phyloP scores from a whole-genome alignment of 2,797 vertebrate genomes.

The Nasua narica region DNA sequence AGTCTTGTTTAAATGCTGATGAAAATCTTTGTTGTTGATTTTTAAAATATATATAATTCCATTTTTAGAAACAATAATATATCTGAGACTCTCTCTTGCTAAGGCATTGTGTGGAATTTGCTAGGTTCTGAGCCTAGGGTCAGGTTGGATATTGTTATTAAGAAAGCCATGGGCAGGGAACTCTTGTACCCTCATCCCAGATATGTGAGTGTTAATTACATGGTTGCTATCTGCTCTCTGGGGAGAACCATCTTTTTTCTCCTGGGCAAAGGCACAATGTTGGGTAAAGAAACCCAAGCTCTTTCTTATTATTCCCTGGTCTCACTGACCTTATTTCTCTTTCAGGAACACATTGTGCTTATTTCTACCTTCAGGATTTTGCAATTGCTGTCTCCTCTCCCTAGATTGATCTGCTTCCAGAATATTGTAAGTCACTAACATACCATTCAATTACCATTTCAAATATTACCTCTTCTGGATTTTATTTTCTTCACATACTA shows the following conservation, averaged over 20 bases:
- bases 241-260: neutral
- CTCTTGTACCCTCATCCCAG: neutral
- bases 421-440: neutral
- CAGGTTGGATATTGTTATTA: neutral
- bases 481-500: neutral
- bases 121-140: neutral
- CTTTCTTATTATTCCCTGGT: neutral
- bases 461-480: neutral
- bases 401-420: neutral
- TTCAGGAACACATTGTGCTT: neutral
- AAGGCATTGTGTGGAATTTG: neutral
- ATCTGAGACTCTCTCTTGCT: neutral
- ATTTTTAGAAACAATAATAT: neutral
- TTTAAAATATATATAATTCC: neutral
- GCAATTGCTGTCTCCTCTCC: neutral
- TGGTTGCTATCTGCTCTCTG: neutral
- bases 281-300: neutral
- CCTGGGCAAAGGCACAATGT: neutral
- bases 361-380: neutral
- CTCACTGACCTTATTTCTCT: neutral
- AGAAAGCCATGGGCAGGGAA: neutral
- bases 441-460: neutral
- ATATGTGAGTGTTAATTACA: neutral
- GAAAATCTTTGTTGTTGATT: neutral
- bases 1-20: neutral